A percentile compares a stretch with the other conserved stretches of the same genome.
phyloP scores from a whole-genome alignment of 2,113 vertebrate species.

The Scophthalmus maximus region DNA sequence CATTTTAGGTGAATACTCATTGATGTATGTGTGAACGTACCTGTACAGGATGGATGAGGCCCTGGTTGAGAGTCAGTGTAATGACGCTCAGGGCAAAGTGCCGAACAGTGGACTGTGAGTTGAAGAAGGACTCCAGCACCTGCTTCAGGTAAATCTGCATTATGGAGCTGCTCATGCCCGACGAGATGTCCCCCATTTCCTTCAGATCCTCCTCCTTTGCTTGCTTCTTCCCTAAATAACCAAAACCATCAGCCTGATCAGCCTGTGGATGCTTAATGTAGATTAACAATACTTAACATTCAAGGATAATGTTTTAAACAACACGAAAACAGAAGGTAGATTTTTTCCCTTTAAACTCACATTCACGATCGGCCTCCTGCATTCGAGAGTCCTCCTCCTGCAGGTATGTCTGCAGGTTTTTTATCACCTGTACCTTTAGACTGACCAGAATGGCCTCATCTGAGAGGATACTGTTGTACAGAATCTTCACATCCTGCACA shows the following conservation, averaged over 20 bases:
- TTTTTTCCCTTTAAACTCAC: slow-evolving; percentile 87
- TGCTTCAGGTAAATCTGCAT: slow-evolving; percentile 99
- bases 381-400: slow-evolving; percentile 98
- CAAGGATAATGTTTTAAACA: no score
- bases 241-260: background rate
- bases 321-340: background rate
- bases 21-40: slow-evolving; percentile 82
- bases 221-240: slow-evolving; percentile 91
- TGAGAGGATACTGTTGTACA: slow-evolving; percentile 94
- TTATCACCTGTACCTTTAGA: slow-evolving; percentile 97
- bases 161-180: slow-evolving; percentile 99
- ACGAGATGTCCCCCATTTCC: slow-evolving; percentile 99
- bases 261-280: background rate
- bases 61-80: slow-evolving; percentile 95
- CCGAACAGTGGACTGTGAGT: slow-evolving; percentile 93
- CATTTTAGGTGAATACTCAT: no score
- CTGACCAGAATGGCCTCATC: slow-evolving; percentile 90
- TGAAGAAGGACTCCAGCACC: slow-evolving; percentile 97
- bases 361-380: slow-evolving; percentile 97
- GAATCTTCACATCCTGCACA: slow-evolving; percentile 93
- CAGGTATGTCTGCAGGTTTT: slow-evolving; percentile 97
- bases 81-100: slow-evolving; percentile 97
- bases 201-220: slow-evolving; percentile 97
- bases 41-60: slow-evolving; percentile 98
- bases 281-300: background rate